Conservation (phyloP, 2,888 invertebrate genomes). For the Dexiosoma caninum region DNA sequence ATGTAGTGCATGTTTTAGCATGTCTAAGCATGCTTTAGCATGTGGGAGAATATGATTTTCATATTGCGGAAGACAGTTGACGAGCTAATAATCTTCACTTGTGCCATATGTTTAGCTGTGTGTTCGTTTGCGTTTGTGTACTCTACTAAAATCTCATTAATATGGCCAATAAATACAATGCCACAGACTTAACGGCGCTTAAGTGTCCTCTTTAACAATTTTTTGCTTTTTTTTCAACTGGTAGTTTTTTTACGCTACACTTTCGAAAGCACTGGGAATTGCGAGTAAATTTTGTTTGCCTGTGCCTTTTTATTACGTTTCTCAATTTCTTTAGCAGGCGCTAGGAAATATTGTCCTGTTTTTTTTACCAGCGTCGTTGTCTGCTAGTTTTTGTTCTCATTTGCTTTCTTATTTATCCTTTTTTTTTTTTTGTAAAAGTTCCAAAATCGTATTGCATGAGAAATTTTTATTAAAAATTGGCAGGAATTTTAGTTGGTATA, state of each 20-base stretch:
- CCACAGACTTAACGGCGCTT: constrained; percentile 61
- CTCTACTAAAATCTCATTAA: constrained; percentile 58
- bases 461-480: constrained; percentile 52
- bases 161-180: constrained; percentile 64
- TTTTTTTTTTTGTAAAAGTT: not conserved
- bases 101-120: not conserved
- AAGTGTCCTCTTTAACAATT: constrained; percentile 60
- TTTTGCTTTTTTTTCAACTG: constrained; percentile 30
- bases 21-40: too few relatives aligned
- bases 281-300: constrained; percentile 20
- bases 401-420: too few relatives aligned
- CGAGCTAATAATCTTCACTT: too few relatives aligned
- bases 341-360: constrained; percentile 17
- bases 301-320: constrained; percentile 28
- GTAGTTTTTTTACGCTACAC: constrained; percentile 40
- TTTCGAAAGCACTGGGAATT: constrained; percentile 9
- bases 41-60: too few relatives aligned
- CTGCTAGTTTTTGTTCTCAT: constrained; percentile 9
- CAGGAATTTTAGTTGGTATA: constrained; percentile 38
- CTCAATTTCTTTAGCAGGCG: constrained; percentile 19
- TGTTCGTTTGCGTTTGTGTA: constrained; percentile 22
- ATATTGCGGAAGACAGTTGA: too few relatives aligned
- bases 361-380: constrained; percentile 26
- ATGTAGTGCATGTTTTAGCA: constrained; percentile 51
- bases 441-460: constrained; percentile 22